Base-by-base conservation (phyloP, 2,888 invertebrate species). In the Lithodes maja region DNA sequence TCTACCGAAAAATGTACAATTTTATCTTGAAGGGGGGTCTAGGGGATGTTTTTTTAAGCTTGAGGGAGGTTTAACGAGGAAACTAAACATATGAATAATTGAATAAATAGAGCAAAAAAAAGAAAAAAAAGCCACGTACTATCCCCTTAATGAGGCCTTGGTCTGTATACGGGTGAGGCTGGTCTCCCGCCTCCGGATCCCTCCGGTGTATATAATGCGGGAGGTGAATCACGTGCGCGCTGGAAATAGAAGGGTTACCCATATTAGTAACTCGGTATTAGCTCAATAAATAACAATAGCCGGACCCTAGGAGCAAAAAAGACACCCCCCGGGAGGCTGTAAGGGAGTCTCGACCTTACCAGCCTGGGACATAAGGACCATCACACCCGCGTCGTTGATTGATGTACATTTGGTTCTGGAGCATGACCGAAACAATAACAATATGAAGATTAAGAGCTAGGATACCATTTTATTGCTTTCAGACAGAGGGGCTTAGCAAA, bases 401-500 rank as follows among this genome's bases (percentile, higher is more conserved):
- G 80, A 88, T 87, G 87, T 87, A 87, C 87, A 87, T 83, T 87
- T 75, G 84, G 88, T 84, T 84, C 80, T 88, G 80, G 84, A 88
- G 88, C 88, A 88, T 88, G 88, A 88, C 88, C 88, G 84, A 88
- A 88, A 88, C 88, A 88, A 88, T 88, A 88, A 88, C 88, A 88
- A 88, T 88, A 88, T 88, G 88, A 88, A 88, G 88, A 88, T 88
- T 88, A 88, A 88, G 88, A 88, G 88, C 84, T 80, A 84, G 88
- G 83, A 88, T 88, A 88, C 80, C 88, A 88, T 88, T 88, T 88
- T 88, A 88, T 88, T 88, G 88, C 84, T 84, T 84, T 88, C 55
- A 55, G 88, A 74, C 61, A 88, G 61, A 88, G 50, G 17, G 88
- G 84, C 88, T 55, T 17, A 87, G 83, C 17, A 55, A 74, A 33